Evolutionary conservation across 2,797 vertebrate genomes (phyloP), one percentile per base, ranked within the genome.

Genomic region (Darevskia nairensis): DNA sequence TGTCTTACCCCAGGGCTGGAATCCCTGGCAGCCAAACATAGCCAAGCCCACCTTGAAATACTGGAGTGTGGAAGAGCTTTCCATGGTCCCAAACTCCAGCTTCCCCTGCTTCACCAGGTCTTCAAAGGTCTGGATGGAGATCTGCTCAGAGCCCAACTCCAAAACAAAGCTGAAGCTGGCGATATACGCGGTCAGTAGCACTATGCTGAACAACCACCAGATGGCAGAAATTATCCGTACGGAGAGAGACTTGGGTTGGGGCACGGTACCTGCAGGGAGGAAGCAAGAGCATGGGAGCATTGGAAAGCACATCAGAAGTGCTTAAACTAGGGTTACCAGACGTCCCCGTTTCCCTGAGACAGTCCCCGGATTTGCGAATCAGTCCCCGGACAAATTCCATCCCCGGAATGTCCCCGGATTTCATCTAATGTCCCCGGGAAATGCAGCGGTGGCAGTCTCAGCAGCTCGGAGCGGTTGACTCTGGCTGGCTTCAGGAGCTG

Each of bases 171-270:
- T 97, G 93, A 98, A 97, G 95, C 97, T 98, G 92, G 98, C 97
- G 19, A 98, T 97, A 95, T 99, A 99, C 87, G 97, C 97, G 1
- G 98, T 97, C 93, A 99, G 93, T 83, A 99, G 92, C 50, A 98
- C 95, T 0, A 98, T 91, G 27, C 97, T 95, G 90, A 98, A 98
- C 17, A 98, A 90, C 98, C 98, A 99, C 98, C 98, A 99, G 93
- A 96, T 97, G 84, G 97, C 97, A 39, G 97, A 96, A 21, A 98
- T 95, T 61, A 98, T 95, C 3, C 98, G 96, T 66, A 97, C 97
- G 0, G 98, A 98, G 15, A 97, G 91, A 0, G 98, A 97, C 93
- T 96, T 98, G 23, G 98, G 98, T 68, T 97, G 97, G 84, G 98
- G 98, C 3, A 97, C 97, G 44, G 96, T 97, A 72, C 98, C 98